Conservation (phyloP, 2,113 vertebrate species). For the Globicephala melas region DNA sequence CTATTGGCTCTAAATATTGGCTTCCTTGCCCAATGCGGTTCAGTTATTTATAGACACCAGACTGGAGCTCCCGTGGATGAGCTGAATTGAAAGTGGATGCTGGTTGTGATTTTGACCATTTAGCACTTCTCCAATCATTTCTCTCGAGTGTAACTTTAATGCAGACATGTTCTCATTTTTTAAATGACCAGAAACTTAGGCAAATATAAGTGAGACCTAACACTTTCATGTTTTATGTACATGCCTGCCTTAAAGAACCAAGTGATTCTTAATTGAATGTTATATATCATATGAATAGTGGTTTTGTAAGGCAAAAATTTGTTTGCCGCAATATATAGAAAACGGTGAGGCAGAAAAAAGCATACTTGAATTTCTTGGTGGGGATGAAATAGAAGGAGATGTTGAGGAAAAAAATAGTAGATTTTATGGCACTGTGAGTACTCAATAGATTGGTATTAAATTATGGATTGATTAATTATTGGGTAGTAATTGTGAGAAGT, state of each 20-base stretch:
- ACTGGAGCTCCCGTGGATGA: conserved; percentile 10
- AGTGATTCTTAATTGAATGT: conserved; percentile 36
- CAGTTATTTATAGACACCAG: conserved; percentile 20
- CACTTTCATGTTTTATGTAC: conserved; percentile 37
- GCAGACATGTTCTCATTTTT: neutral
- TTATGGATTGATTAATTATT: neutral
- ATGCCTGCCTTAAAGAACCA: conserved; percentile 4
- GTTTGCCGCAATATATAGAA: neutral
- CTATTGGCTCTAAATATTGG: conserved; percentile 63
- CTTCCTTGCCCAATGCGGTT: conserved; percentile 36
- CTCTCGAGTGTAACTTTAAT: conserved; percentile 45
- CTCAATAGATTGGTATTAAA: neutral
- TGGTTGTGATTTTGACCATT: conserved; percentile 31
- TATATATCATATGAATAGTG: conserved; percentile 2
- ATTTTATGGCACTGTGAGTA: neutral
- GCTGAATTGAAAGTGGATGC: conserved; percentile 29
- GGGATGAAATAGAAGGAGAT: neutral
- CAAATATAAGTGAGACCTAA: conserved; percentile 10
- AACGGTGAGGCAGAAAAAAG: neutral
- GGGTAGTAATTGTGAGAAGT: neutral
- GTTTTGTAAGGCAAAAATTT: conserved; percentile 7
- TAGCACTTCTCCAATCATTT: conserved; percentile 30
- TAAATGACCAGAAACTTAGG: conserved; percentile 12
- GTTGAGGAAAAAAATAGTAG: neutral
- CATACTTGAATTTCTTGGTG: neutral